phyloP scores from a whole-genome alignment of 2,113 vertebrate genomes.

The Hystrix cristata region DNA sequence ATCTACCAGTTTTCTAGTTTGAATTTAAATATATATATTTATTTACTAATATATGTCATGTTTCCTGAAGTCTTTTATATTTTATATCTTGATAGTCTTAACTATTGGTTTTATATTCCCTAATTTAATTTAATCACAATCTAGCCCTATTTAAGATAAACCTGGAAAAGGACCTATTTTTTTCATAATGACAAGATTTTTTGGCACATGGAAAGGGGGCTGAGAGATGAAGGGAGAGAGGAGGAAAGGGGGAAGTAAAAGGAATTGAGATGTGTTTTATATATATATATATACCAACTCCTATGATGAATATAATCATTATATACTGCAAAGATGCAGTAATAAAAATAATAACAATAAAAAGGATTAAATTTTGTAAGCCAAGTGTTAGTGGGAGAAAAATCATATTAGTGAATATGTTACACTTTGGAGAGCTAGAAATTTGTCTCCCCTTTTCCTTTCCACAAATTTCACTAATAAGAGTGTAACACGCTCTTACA shows the following conservation, averaged over 20 bases:
- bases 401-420: not conserved
- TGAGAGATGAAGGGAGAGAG: not conserved
- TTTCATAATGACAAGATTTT: not conserved
- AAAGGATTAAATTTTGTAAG: not conserved
- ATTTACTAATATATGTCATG: not conserved
- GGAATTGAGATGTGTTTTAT: not conserved
- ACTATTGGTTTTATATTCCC: not conserved
- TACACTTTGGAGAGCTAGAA: not conserved
- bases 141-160: not conserved
- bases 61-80: not conserved
- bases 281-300: not conserved
- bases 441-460: constrained; percentile 1
- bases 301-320: not conserved
- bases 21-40: not conserved
- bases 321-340: not conserved
- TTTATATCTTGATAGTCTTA: not conserved
- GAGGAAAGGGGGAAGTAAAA: not conserved
- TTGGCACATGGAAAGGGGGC: not conserved
- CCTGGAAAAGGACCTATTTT: not conserved
- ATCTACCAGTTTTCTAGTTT: not conserved
- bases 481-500: not conserved
- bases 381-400: not conserved
- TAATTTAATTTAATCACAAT: not conserved
- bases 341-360: not conserved
- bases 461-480: not conserved